phyloP scores from a whole-genome alignment of 1,140 invertebrate species.

The Parasteatoda tepidariorum region DNA sequence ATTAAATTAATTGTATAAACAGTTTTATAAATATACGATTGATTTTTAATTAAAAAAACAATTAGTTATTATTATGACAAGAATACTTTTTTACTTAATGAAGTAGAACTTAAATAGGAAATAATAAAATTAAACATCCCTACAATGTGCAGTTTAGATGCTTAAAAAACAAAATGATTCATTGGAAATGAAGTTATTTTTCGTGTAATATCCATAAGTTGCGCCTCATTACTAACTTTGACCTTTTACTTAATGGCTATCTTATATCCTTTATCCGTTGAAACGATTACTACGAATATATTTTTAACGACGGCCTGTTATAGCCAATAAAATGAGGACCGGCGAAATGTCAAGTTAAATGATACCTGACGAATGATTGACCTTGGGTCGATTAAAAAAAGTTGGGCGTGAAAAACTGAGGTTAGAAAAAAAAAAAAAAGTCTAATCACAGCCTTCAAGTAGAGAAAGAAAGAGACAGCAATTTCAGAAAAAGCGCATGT shows the following conservation, averaged over 20 bases:
- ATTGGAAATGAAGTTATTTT: slow-evolving; percentile 27
- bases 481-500: slow-evolving; percentile 37
- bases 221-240: slow-evolving; percentile 55
- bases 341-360: slow-evolving; percentile 52
- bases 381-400: slow-evolving; percentile 37
- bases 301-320: slow-evolving; percentile 57
- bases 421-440: slow-evolving; percentile 30
- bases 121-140: too few species aligned
- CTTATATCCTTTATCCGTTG: slow-evolving; percentile 15
- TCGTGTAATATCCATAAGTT: slow-evolving; percentile 46
- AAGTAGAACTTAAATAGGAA: too few species aligned
- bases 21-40: too few species aligned
- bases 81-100: too few species aligned
- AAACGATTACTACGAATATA: slow-evolving; percentile 50
- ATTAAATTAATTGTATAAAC: too few species aligned
- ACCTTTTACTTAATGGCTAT: slow-evolving; percentile 47
- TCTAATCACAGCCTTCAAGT: slow-evolving; percentile 44
- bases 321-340: slow-evolving; percentile 48
- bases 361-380: slow-evolving; percentile 57
- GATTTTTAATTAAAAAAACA: too few species aligned
- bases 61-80: too few species aligned
- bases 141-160: neutral
- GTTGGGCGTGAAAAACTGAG: slow-evolving; percentile 29
- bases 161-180: neutral
- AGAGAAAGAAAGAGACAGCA: slow-evolving; percentile 14